Base-by-base conservation (phyloP, 2,113 vertebrate genomes). In the Raphicerus campestris region DNA sequence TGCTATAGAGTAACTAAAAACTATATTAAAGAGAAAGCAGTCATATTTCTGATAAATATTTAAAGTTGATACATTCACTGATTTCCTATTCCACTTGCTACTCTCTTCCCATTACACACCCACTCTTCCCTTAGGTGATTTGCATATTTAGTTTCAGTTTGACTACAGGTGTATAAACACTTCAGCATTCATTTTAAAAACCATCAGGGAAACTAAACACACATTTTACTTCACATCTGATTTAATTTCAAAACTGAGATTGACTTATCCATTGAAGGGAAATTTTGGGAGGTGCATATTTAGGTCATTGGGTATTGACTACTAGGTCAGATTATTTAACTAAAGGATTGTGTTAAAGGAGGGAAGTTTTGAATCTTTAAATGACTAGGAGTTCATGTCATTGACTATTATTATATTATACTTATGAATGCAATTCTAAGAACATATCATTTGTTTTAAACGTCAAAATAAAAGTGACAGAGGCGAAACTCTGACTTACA, bases 381-480 rank as follows among this genome's bases (percentile, higher is more conserved):
- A 49, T 83, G 7, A 87, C 5, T 55, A 7, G 11, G 3, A 80
- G 84, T 61, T 39, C 66, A 39, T 39, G n/a, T 73, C n/a, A 73
- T 13, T 39, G 66, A 39, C 19, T 24, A 39, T 73, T 73, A 73
- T 22, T 70, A 89, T 87, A 92, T 73, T 83, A 90, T 70, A 60
- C 45, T 73, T 55, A 70, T 9, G 22, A 45, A 73, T 42, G 24
- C 11, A 70, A 63, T 84, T 92, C 42, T 95, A n/a, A 61, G 39
- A 78, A 82, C 42, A 55, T 32, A 5, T 26, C 56, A 86, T 7
- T 22, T 66, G 56, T 91, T 94, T 96, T 91, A 89, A 93, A 94
- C 55, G 47, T 92, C 55, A 94, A 87, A 96, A 87, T 78, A 32
- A 10, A 97, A 96, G 80, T 95, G 47, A 14, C 51, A 96, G 16